Evolutionary conservation across 2,888 invertebrate genomes (phyloP).

Genomic region (Apodemia zela): DNA sequence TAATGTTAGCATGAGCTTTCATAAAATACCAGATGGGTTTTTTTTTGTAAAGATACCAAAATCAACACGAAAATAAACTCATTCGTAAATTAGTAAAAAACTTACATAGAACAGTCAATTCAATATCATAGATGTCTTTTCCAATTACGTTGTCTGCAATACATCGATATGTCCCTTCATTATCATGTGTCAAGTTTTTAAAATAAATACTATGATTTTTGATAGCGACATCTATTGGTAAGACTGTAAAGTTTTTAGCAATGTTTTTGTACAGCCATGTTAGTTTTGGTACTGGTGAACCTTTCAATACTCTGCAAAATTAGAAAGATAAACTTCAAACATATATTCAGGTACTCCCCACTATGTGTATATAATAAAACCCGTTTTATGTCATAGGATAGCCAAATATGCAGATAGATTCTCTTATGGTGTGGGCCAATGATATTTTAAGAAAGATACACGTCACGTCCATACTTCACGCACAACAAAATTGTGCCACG

Average conservation of each 20-base stretch:
- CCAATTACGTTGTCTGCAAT: conserved; percentile 55
- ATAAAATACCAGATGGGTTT: too few species aligned
- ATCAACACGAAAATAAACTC: too few species aligned
- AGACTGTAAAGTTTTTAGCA: conserved; percentile 33
- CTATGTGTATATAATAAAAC: too few species aligned
- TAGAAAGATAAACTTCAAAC: not conserved
- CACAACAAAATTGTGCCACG: too few species aligned
- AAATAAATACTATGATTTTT: conserved; percentile 38
- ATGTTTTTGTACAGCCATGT: conserved; percentile 46
- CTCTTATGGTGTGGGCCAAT: too few species aligned
- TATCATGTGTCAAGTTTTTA: conserved; percentile 41
- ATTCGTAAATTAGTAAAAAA: conserved; percentile 24
- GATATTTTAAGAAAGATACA: too few species aligned
- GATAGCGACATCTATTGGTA: conserved; percentile 34
- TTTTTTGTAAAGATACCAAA: too few species aligned
- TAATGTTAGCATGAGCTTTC: too few species aligned
- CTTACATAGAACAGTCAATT: conserved; percentile 62
- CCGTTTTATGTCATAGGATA: not conserved
- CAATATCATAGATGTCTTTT: conserved; percentile 46
- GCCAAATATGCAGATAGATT: not conserved
- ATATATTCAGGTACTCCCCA: too few species aligned
- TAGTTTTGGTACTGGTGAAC: conserved; percentile 54
- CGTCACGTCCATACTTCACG: too few species aligned
- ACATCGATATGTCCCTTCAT: conserved; percentile 60
- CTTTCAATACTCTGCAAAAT: conserved; percentile 46